Base-by-base conservation (phyloP, 1,140 invertebrate genomes). In the Chelonus insularis region DNA sequence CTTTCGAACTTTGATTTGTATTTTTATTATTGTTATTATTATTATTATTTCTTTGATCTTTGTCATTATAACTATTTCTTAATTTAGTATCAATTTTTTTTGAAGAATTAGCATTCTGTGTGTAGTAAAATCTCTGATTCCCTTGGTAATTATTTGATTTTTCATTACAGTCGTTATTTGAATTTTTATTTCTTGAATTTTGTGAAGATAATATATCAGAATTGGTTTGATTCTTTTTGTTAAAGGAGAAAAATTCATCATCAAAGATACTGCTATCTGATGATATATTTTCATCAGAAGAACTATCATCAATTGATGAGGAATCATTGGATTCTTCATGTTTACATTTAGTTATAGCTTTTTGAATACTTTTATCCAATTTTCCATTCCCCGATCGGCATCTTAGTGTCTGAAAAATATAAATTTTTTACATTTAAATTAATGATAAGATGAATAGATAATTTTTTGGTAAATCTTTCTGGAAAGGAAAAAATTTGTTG, bases 331-430 rank as follows among this genome's bases (percentile, higher is more conserved):
- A 59, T 0, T 48, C 43, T 43, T 68, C 64, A 4, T 71, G 69
- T 59, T 69, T 73, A 18, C 79, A 82, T 14, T 63, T 70, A 41
- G 72, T 72, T 51, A 80, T 70, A 0, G 76, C 59, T 60, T 67
- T 76, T 21, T 69, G 71, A 43, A 75, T 74, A 23, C 76, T 73
- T 18, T 73, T 66, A 9, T 74, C 69, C 5, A 66, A 43, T 41
- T 78, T 72, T 14, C 76, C 70, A 55, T 74, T 73, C 3, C 68
- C 69, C 0, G 72, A 72, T 14, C 72, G 73, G 51, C 78, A 80
- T 69, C 60, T 77, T 11, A 81, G 52, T 47, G 72, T 65, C 79
- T 80, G 29, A 57, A 54, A 68, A 48, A 39, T 52, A 60, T 37
- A 54, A 50, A 41, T 34, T 7, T 7, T 34, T 34, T 34, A 34